These are phyloP conservation scores for Oryzias woworae DNA, from an alignment of 2,113 vertebrate genomes.

Conservation along the genomic window DNA sequence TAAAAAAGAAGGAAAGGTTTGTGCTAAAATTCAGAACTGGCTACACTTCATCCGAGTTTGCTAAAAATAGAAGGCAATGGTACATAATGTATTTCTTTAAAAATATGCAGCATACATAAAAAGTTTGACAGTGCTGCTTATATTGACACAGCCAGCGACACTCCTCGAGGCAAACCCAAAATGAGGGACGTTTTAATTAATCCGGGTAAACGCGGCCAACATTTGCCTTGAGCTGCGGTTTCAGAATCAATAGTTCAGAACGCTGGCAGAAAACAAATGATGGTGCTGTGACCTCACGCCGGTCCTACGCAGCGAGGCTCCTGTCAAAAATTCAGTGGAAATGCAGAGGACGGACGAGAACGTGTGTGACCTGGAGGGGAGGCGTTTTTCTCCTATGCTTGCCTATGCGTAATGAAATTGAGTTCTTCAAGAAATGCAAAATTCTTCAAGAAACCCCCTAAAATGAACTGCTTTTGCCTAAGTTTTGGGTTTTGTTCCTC, in stretches of 20 bases:
- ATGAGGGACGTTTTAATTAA: constrained; percentile 73
- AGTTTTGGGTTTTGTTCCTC: too few relatives aligned
- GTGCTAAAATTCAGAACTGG: constrained; percentile 27
- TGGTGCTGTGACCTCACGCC: constrained; percentile 42
- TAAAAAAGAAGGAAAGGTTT: constrained; percentile 17
- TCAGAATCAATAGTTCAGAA: constrained; percentile 68
- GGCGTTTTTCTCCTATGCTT: too few relatives aligned
- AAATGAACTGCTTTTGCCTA: too few relatives aligned
- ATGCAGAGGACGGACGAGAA: background rate
- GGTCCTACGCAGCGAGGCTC: too few relatives aligned
- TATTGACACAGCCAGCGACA: constrained; percentile 39
- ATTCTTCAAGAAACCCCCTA: too few relatives aligned
- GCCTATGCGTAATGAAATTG: too few relatives aligned
- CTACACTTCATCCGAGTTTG: background rate
- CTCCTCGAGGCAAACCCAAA: constrained; percentile 45
- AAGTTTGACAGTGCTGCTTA: constrained; percentile 21
- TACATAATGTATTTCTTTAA: constrained; percentile 9
- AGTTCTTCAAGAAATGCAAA: too few relatives aligned
- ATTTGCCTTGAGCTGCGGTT: constrained; percentile 66
- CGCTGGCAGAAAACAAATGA: constrained; percentile 67
- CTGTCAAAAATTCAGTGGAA: constrained; percentile 1
- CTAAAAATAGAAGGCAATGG: constrained; percentile 27
- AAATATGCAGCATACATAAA: background rate
- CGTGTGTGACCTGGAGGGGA: background rate
- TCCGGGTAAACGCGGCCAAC: constrained; percentile 63